These are phyloP conservation scores for Narcine bancroftii DNA, from an alignment of 2,113 vertebrate species.

Conservation along the genomic window DNA sequence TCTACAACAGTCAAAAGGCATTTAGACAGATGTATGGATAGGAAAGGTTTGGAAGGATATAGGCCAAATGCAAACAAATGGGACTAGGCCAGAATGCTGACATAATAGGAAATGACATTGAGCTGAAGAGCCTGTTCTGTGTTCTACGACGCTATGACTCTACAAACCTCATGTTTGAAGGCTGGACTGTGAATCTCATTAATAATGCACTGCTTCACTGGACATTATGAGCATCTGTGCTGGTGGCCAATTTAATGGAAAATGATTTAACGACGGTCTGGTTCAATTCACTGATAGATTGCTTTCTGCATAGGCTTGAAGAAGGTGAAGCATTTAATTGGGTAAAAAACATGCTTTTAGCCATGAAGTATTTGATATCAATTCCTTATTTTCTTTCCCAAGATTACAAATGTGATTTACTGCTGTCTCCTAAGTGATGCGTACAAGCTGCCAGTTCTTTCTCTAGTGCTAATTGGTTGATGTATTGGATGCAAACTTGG, in stretches of 20 bases:
- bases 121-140: too few relatives aligned
- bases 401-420: slow-evolving; percentile 25
- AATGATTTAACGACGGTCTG: neutral
- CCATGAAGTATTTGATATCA: neutral
- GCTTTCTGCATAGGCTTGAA: neutral
- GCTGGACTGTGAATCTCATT: neutral
- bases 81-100: too few relatives aligned
- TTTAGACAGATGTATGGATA: too few relatives aligned
- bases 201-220: neutral
- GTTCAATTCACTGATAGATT: slow-evolving; percentile 14
- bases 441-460: neutral
- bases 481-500: slow-evolving; percentile 4
- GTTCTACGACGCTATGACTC: too few relatives aligned
- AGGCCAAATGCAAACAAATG: too few relatives aligned
- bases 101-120: too few relatives aligned
- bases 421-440: neutral
- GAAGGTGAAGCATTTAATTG: neutral
- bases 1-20: too few relatives aligned
- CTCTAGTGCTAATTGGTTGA: slow-evolving; percentile 15
- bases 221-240: neutral
- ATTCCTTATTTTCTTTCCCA: neutral
- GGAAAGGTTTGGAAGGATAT: too few relatives aligned
- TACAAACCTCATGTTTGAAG: neutral
- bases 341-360: neutral
- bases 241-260: neutral